A percentile compares a stretch with the other conserved stretches of the same genome.
phyloP scores from a whole-genome alignment of 2,797 vertebrate genomes.

The Lutra lutra region DNA sequence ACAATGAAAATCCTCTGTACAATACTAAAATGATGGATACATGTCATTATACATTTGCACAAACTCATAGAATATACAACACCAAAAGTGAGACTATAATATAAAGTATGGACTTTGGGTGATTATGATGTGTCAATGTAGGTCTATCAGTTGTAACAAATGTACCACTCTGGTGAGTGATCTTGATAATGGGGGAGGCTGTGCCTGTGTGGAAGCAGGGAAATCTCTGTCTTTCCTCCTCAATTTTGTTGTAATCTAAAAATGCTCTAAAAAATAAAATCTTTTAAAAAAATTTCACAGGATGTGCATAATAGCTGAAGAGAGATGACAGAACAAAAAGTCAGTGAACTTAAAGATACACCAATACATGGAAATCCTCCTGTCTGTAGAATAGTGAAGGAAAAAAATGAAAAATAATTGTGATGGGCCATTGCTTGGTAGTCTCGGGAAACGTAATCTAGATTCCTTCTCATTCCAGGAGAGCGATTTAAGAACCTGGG shows the following conservation, averaged over 20 bases:
- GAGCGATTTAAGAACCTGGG: neutral
- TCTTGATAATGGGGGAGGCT: neutral
- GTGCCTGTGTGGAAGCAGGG: too few relatives aligned
- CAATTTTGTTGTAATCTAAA: neutral
- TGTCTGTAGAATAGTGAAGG: neutral
- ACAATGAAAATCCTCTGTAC: neutral
- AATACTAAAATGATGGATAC: neutral
- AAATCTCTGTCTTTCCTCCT: neutral
- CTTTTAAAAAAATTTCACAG: neutral
- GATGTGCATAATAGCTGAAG: neutral
- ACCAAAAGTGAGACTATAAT: neutral
- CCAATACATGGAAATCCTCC: neutral
- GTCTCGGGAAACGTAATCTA: neutral
- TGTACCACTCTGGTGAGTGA: neutral
- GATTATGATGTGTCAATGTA: neutral
- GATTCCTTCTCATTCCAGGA: neutral
- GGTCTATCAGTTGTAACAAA: neutral
- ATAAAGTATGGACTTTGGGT: neutral
- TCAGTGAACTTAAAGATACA: neutral
- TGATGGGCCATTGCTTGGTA: neutral
- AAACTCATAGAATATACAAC: neutral
- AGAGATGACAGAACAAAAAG: neutral
- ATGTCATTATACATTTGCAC: neutral
- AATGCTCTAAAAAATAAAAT: neutral
- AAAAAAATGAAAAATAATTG: neutral